These are phyloP conservation scores for Pseudoips prasinana DNA, from an alignment of 2,888 invertebrate genomes.

Conservation along the genomic window DNA sequence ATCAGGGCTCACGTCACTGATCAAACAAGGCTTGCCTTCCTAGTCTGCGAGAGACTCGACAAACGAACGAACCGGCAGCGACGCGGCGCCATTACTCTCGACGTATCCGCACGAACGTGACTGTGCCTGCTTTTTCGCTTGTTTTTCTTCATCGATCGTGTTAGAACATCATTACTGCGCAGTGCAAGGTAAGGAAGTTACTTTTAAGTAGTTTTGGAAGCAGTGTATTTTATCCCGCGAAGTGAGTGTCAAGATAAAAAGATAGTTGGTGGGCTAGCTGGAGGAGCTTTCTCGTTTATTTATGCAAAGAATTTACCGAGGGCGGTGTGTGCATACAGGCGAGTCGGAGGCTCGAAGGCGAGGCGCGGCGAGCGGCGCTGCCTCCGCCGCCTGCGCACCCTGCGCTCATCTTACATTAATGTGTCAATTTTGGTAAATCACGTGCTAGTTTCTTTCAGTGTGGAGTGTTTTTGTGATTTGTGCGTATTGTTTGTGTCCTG, in stretches of 20 bases:
- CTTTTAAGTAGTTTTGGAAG: slow-evolving; percentile 64
- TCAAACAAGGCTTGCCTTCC: slow-evolving; percentile 78
- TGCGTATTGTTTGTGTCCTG: slow-evolving; percentile 56
- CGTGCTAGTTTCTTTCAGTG: slow-evolving; percentile 45
- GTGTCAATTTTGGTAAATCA: slow-evolving; percentile 65
- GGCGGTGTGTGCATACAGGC: slow-evolving; percentile 72
- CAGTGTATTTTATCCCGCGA: slow-evolving; percentile 58
- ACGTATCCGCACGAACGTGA: slow-evolving; percentile 76
- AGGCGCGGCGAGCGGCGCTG: slow-evolving; percentile 63
- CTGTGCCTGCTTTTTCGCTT: slow-evolving; percentile 72
- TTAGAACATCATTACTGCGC: slow-evolving; percentile 76
- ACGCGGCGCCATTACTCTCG: slow-evolving; percentile 74
- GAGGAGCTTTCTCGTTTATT: slow-evolving; percentile 75
- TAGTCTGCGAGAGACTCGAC: slow-evolving; percentile 71
- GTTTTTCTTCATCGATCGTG: slow-evolving; percentile 73
- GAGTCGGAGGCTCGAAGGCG: slow-evolving; percentile 65
- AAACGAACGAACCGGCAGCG: slow-evolving; percentile 62
- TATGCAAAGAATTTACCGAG: slow-evolving; percentile 79
- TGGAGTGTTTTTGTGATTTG: slow-evolving; percentile 61
- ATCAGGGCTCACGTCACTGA: slow-evolving; percentile 62
- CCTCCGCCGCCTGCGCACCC: slow-evolving; percentile 74
- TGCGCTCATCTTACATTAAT: slow-evolving; percentile 41
- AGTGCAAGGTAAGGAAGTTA: slow-evolving; percentile 75
- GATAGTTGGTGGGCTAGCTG: slow-evolving; percentile 42
- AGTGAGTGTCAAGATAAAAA: slow-evolving; percentile 57